These are phyloP conservation scores for Aspiorhynchus laticeps DNA, from an alignment of 2,113 vertebrate species.

Conservation along the genomic window DNA sequence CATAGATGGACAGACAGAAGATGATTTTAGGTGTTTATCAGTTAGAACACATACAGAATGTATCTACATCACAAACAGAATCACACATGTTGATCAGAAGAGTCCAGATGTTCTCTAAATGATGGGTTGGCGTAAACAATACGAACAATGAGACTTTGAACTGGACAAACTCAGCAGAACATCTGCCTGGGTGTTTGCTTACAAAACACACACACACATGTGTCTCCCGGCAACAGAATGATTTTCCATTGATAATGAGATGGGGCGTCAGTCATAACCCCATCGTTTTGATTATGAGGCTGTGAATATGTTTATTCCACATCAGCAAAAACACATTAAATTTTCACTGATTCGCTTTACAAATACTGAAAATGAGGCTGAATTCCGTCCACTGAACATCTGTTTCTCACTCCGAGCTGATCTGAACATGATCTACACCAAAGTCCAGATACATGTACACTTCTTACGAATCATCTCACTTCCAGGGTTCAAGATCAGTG, in stretches of 20 bases:
- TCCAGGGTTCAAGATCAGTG: conserved; percentile 9
- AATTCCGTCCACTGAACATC: not conserved
- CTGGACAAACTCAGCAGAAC: not conserved
- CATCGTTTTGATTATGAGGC: conserved; percentile 2
- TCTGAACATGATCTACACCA: no score
- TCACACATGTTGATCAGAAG: not conserved
- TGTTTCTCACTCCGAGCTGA: not conserved
- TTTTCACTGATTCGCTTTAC: not conserved
- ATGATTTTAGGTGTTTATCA: not conserved
- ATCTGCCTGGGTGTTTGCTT: not conserved
- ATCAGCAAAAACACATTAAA: not conserved
- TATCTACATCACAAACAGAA: not conserved
- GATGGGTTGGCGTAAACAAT: not conserved
- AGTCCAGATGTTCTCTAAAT: not conserved
- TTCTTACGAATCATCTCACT: conserved; percentile 16
- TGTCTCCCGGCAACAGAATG: conserved; percentile 42
- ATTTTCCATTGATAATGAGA: conserved; percentile 41
- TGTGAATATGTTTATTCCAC: conserved; percentile 4
- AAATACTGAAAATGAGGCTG: not conserved
- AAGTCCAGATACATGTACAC: not conserved
- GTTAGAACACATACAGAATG: not conserved
- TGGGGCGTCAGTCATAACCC: conserved; percentile 42
- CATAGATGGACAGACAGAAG: no score
- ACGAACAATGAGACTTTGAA: not conserved
- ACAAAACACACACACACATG: conserved; percentile 35